Conservation (phyloP, 1,140 invertebrate genomes). For the Oreohelix idahoensis region DNA sequence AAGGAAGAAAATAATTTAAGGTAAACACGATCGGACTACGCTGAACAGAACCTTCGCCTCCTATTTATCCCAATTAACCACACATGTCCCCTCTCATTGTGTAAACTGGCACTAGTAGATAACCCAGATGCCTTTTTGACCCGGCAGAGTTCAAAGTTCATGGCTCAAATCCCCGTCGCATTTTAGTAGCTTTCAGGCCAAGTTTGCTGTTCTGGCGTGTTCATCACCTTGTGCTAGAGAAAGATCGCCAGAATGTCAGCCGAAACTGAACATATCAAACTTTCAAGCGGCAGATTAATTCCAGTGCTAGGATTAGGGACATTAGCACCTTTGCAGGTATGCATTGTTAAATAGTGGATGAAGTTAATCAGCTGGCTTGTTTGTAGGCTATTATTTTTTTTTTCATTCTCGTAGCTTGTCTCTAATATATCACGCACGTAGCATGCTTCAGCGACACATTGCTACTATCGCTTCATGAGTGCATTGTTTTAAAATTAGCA, state of each 20-base stretch:
- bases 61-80: neutral
- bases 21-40: too few species aligned
- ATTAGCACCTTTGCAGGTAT: slow-evolving; percentile 47
- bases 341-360: neutral
- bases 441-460: too few species aligned
- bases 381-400: too few species aligned
- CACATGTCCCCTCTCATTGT: neutral
- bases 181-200: neutral
- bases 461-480: too few species aligned
- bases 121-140: neutral
- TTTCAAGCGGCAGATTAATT: slow-evolving; percentile 49
- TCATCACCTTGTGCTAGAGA: neutral
- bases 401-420: too few species aligned
- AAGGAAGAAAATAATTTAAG: too few species aligned
- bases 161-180: slow-evolving; percentile 9
- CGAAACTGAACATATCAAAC: slow-evolving; percentile 27
- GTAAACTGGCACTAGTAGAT: neutral
- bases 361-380: too few species aligned
- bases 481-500: too few species aligned
- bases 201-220: neutral
- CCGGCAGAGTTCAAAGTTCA: slow-evolving; percentile 22
- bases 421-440: too few species aligned
- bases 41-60: too few species aligned
- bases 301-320: slow-evolving; percentile 59
- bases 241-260: neutral